Evolutionary conservation across 2,113 vertebrate species (phyloP).

Genomic region (Nicator chloris): DNA sequence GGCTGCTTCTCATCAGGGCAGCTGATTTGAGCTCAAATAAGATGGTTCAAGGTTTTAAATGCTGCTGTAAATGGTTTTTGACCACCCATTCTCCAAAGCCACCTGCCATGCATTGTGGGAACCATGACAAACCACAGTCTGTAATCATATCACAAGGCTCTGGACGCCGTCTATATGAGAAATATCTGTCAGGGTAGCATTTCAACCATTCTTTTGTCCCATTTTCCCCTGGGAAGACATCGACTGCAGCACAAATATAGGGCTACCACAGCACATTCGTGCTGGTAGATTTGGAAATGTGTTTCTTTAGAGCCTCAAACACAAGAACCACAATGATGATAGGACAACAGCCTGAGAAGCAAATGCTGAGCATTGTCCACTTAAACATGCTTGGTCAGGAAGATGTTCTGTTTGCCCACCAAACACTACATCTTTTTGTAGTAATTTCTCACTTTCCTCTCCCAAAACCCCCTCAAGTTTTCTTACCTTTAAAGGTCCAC

Average conservation of each 20-base stretch:
- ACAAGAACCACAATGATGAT: background rate
- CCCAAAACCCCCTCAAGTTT: background rate
- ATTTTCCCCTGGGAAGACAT: background rate
- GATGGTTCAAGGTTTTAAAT: background rate
- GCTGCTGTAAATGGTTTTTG: background rate
- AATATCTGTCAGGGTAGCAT: background rate
- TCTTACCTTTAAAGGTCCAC: slow-evolving; percentile 34
- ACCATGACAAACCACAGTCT: background rate
- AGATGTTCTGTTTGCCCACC: background rate
- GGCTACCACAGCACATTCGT: fast-evolving
- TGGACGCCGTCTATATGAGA: background rate
- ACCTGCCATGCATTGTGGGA: background rate
- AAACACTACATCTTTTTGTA: background rate
- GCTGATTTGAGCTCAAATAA: background rate
- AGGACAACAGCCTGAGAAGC: background rate
- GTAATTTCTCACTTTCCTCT: background rate
- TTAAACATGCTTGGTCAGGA: background rate
- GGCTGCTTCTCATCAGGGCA: background rate
- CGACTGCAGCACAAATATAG: background rate
- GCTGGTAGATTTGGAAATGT: background rate
- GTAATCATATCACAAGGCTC: background rate
- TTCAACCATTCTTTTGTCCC: background rate
- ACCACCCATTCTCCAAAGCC: background rate
- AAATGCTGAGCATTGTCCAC: background rate
- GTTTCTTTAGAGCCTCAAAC: background rate